phyloP scores from a whole-genome alignment of 2,113 vertebrate genomes.

The Anseranas semipalmata region DNA sequence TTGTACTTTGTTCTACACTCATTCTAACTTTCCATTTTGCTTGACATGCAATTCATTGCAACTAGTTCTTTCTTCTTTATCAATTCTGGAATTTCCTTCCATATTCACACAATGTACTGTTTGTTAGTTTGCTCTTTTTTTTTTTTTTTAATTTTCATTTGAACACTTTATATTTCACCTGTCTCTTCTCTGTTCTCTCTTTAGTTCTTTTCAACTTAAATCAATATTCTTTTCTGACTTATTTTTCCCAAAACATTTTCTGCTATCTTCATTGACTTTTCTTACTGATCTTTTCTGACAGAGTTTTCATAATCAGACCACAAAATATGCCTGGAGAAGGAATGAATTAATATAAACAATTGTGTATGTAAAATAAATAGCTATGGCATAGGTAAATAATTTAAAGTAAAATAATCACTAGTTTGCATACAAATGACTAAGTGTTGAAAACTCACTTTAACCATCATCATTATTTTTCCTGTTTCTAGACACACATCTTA shows the following conservation, averaged over 20 bases:
- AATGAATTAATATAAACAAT: not conserved
- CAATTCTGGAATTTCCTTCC: not conserved
- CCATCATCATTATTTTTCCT: not conserved
- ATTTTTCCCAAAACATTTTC: not conserved
- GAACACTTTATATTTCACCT: not conserved
- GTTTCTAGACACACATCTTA: not conserved
- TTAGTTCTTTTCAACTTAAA: not conserved
- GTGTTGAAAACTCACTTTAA: not conserved
- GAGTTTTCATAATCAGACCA: not conserved
- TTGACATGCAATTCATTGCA: not conserved
- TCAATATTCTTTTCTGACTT: not conserved
- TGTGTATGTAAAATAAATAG: not conserved
- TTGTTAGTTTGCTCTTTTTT: not conserved
- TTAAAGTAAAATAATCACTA: not conserved
- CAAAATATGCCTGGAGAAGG: not conserved
- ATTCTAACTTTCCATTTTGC: not conserved
- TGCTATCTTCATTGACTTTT: not conserved
- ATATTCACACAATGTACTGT: not conserved
- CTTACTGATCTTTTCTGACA: not conserved
- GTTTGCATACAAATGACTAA: not conserved
- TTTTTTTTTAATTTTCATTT: conserved; percentile 25
- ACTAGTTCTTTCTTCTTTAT: not conserved
- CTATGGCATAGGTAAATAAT: not conserved
- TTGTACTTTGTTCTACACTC: not conserved
- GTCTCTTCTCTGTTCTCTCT: not conserved